Conservation (phyloP, 2,113 vertebrate genomes). For the Pionites leucogaster region DNA sequence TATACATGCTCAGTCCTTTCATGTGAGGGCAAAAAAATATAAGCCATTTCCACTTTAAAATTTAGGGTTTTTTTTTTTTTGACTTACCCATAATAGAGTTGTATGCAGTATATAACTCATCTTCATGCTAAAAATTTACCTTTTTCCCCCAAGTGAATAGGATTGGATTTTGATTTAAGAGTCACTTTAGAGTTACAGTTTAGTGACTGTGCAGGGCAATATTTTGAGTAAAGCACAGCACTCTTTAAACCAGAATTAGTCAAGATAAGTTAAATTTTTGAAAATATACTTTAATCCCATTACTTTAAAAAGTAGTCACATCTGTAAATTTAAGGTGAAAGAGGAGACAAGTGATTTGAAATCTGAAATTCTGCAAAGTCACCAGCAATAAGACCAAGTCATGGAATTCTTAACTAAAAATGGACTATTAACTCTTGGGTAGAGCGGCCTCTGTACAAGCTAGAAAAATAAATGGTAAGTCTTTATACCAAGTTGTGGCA, state of each 20-base stretch:
- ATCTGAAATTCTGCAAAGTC: background rate
- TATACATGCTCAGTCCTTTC: background rate
- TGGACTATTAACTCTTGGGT: background rate
- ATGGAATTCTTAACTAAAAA: background rate
- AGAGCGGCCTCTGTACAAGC: background rate
- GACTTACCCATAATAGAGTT: background rate
- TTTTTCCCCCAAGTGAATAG: background rate
- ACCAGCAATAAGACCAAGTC: background rate
- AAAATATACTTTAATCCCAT: background rate
- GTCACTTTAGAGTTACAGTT: background rate
- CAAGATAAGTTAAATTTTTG: background rate
- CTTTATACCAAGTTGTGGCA: background rate
- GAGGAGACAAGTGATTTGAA: background rate
- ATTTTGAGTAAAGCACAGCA: background rate
- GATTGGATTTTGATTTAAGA: background rate
- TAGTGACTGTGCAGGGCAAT: background rate
- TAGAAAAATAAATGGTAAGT: background rate
- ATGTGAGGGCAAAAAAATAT: background rate
- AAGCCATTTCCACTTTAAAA: background rate
- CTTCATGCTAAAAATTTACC: background rate
- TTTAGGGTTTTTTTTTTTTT: background rate
- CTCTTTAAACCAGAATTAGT: background rate
- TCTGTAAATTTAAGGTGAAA: conserved; percentile 12
- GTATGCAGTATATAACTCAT: background rate
- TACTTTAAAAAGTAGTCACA: background rate